phyloP scores from a whole-genome alignment of 1,140 invertebrate species.

The Leptinotarsa undecemlineata region DNA sequence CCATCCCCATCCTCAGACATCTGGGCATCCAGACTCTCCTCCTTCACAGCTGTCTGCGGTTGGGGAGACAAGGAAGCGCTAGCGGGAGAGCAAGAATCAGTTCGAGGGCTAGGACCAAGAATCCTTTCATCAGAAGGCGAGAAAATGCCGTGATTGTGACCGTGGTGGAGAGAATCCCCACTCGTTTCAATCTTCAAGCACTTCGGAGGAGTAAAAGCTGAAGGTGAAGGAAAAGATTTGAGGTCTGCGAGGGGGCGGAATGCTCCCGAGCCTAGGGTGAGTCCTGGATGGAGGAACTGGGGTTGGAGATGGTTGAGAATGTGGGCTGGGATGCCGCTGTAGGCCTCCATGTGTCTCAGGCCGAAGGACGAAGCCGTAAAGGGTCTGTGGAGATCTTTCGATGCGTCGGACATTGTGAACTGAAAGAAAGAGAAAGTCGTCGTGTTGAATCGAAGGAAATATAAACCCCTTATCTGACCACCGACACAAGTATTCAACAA shows the following conservation, averaged over 20 bases:
- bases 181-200: constrained; percentile 58
- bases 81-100: constrained; percentile 57
- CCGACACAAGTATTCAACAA: no score
- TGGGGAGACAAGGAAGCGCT: constrained; percentile 58
- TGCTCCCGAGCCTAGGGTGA: constrained; percentile 53
- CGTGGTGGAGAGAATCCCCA: constrained; percentile 42
- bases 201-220: constrained; percentile 58
- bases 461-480: no score
- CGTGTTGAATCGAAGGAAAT: no score
- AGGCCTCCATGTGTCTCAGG: constrained; percentile 61
- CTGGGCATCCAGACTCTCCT: constrained; percentile 55
- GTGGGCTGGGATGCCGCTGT: constrained; percentile 59
- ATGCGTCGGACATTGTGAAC: constrained; percentile 53
- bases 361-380: constrained; percentile 58
- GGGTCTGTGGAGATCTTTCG: constrained; percentile 54
- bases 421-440: constrained; percentile 34
- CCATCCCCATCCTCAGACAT: constrained; percentile 60
- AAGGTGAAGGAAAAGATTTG: constrained; percentile 60
- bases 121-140: constrained; percentile 52
- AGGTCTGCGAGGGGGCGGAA: constrained; percentile 54
- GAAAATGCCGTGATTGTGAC: constrained; percentile 50
- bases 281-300: constrained; percentile 58
- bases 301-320: constrained; percentile 60
- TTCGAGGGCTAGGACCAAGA: constrained; percentile 53
- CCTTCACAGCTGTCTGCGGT: constrained; percentile 50